phyloP scores from a whole-genome alignment of 2,888 invertebrate genomes.

The Hirtodrosophila cameraria region DNA sequence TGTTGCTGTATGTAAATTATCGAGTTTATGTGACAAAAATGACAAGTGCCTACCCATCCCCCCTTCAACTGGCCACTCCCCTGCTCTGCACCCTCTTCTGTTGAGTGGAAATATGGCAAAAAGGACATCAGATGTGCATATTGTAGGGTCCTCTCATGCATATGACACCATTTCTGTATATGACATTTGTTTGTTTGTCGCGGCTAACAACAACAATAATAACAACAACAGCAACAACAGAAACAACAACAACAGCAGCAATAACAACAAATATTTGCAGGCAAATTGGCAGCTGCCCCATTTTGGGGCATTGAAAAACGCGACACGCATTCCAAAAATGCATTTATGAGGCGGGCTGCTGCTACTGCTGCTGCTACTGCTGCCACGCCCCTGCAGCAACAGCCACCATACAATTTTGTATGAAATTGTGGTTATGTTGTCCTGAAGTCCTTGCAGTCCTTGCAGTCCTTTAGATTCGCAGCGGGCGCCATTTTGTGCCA shows the following conservation, averaged over 20 bases:
- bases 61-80: slow-evolving; percentile 9
- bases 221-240: slow-evolving; percentile 12
- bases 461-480: neutral
- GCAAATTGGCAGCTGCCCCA: slow-evolving; percentile 69
- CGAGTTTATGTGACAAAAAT: slow-evolving; percentile 67
- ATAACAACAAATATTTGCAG: slow-evolving; percentile 41
- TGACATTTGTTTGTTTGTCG: slow-evolving; percentile 68
- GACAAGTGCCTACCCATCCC: slow-evolving; percentile 24
- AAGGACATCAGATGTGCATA: slow-evolving; percentile 52
- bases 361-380: neutral
- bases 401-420: slow-evolving; percentile 57
- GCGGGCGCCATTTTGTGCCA: slow-evolving; percentile 62
- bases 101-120: slow-evolving; percentile 30
- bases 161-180: slow-evolving; percentile 47
- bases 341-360: slow-evolving; percentile 48
- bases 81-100: neutral
- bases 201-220: slow-evolving; percentile 19
- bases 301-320: slow-evolving; percentile 53
- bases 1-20: slow-evolving; percentile 54
- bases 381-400: neutral
- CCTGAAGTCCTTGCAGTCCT: slow-evolving; percentile 11
- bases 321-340: slow-evolving; percentile 77
- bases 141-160: slow-evolving; percentile 3
- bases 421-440: slow-evolving; percentile 65
- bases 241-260: slow-evolving; percentile 15